Conservation (phyloP, 2,888 invertebrate genomes). For the Nebria salina region DNA sequence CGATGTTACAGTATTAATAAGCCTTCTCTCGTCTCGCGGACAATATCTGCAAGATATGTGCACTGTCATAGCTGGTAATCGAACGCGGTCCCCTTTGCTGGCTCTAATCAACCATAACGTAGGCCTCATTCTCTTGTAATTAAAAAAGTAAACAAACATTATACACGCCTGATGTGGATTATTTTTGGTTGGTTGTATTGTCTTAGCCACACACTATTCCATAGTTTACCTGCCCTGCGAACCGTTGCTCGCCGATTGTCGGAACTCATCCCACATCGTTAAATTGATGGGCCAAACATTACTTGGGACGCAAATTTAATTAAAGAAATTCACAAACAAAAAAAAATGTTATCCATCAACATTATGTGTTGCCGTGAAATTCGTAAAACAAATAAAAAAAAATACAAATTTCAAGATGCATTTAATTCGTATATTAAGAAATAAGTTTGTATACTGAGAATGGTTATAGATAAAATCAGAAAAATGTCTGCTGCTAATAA, state of each 20-base stretch:
- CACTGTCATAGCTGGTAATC: slow-evolving; percentile 55
- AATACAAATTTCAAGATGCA: background rate
- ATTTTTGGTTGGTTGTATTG: background rate
- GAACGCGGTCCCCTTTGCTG: slow-evolving; percentile 52
- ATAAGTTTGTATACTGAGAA: background rate
- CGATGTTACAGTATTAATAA: slow-evolving; percentile 43
- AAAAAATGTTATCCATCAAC: background rate
- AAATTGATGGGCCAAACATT: slow-evolving; percentile 30
- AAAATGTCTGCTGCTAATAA: background rate
- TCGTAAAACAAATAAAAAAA: background rate
- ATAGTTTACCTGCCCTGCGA: slow-evolving; percentile 18
- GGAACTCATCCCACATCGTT: slow-evolving; percentile 2
- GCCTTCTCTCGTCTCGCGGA: slow-evolving; percentile 14
- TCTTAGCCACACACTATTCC: slow-evolving; percentile 42
- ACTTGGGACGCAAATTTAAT: slow-evolving; percentile 33
- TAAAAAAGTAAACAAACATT: slow-evolving; percentile 54
- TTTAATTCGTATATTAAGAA: no score
- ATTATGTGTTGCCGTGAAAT: background rate
- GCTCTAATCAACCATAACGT: slow-evolving; percentile 51
- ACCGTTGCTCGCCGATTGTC: background rate
- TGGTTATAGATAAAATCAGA: background rate
- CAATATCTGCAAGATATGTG: slow-evolving; percentile 50
- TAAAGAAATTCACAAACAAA: slow-evolving; percentile 25
- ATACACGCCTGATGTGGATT: slow-evolving; percentile 44
- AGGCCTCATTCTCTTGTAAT: slow-evolving; percentile 52